phyloP scores from a whole-genome alignment of 2,113 vertebrate genomes.

The Chloropsis hardwickii region DNA sequence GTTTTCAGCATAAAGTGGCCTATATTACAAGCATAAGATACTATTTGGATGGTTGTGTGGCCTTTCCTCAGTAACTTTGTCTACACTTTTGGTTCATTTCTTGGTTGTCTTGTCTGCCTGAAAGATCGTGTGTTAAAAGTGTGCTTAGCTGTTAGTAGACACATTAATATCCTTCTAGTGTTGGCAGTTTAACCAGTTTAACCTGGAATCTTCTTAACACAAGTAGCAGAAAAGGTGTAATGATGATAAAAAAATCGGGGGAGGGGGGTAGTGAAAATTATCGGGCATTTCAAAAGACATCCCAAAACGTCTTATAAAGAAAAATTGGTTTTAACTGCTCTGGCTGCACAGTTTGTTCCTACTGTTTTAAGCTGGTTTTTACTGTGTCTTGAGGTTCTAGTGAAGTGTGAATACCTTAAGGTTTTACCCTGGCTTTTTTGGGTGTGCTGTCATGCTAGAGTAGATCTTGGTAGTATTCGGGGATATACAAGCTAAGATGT shows the following conservation, averaged over 20 bases:
- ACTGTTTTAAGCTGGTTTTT: background rate
- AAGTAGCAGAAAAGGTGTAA: background rate
- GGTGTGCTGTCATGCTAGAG: background rate
- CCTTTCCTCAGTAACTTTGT: background rate
- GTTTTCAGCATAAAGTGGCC: background rate
- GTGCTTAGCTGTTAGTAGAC: background rate
- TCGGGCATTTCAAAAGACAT: background rate
- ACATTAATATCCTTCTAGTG: background rate
- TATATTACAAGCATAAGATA: background rate
- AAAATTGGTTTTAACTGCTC: background rate
- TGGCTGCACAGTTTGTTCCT: background rate
- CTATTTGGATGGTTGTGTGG: background rate
- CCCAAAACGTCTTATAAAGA: background rate
- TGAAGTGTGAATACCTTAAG: background rate
- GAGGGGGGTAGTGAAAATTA: background rate
- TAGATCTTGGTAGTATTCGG: background rate
- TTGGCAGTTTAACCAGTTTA: background rate
- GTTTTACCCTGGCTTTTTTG: background rate
- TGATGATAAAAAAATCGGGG: background rate
- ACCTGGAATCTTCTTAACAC: background rate
- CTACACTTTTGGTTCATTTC: background rate
- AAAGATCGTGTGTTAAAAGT: background rate
- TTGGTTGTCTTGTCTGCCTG: background rate
- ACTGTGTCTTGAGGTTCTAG: background rate
- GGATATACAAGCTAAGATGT: background rate